Base-by-base conservation (phyloP, 2,888 invertebrate species). In the Drosophila stalkeri region DNA sequence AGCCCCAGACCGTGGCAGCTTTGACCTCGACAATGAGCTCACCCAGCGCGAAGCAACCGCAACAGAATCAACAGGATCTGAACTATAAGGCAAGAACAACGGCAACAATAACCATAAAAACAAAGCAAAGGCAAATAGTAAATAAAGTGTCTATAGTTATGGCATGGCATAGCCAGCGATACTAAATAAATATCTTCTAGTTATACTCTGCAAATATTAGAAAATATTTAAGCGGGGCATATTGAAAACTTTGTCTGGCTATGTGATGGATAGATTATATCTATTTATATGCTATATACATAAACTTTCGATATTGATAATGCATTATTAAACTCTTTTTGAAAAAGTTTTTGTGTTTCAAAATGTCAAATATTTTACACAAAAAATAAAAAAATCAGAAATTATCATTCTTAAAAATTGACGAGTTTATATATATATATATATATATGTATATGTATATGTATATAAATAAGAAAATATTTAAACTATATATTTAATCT, bases 61-160 rank as follows among this genome's bases (percentile, higher is more conserved):
- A 27, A 23, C 46, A 12, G n/a, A 47, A 65, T 67, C 71, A 72
- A 77, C 78, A 80, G 75, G 70, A 80, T 72, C 69, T 14, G 27
- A 43, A 1, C 44, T 56, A 47, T 49, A 27, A 37, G 8, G 27
- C 43, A 1, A 20, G 16, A 16, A 16, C 7, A 39, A 39, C 16
- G 6, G 39, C 39, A n/a, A 41, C 39, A 8, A 57, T 20, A 44
- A 66, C 39, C 27, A 41, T 23, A 54, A 54, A 54, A 37, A 23
- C 52, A 54, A 37, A 55, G 55, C 55, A n/a, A n/a, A 27, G 12
- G 35, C 55, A 23, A 52, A 47, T 37, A 64, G 52, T 33, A 46
- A 46, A 31, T 66, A 39, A 64, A 64, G 31, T 64, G 44, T 46
- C 52, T 9, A 20, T n/a, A 51, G 44, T 44, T 63, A 37, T 33